A percentile compares a stretch with the other conserved stretches of the same genome.
Conservation (phyloP, 2,113 vertebrate species). For the Pyxicephalus adspersus region DNA sequence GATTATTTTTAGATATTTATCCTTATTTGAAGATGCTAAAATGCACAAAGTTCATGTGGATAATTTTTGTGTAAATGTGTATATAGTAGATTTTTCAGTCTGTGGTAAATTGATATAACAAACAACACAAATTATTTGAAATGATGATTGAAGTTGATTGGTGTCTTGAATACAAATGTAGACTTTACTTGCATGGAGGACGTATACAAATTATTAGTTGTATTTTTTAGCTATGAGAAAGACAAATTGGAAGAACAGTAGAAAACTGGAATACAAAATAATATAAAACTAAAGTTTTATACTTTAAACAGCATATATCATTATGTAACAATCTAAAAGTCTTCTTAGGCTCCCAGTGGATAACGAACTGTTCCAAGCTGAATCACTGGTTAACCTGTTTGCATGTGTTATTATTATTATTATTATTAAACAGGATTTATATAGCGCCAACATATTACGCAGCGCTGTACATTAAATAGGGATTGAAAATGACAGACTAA, state of each 20-base stretch:
- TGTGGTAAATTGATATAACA: background rate
- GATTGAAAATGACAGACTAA: too few relatives aligned
- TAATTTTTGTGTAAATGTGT: slow-evolving; percentile 15
- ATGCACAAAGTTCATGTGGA: slow-evolving; percentile 24
- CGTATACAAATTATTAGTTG: background rate
- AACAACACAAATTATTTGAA: background rate
- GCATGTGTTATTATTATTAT: too few relatives aligned
- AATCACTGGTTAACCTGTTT: too few relatives aligned
- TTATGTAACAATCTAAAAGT: too few relatives aligned
- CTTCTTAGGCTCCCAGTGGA: too few relatives aligned
- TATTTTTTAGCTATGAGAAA: background rate
- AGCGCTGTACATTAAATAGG: too few relatives aligned
- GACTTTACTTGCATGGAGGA: background rate
- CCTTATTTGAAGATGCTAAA: slow-evolving; percentile 19
- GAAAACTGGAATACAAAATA: too few relatives aligned
- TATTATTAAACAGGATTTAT: too few relatives aligned
- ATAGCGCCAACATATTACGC: too few relatives aligned
- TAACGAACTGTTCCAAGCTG: too few relatives aligned
- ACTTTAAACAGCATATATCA: too few relatives aligned
- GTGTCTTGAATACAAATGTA: background rate
- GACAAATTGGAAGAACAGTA: background rate
- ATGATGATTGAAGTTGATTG: background rate
- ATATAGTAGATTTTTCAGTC: background rate
- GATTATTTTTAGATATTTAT: slow-evolving; percentile 26
- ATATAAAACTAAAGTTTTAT: too few relatives aligned